These are phyloP conservation scores for Sciurus vulgaris DNA, from an alignment of 2,797 vertebrate genomes.

Conservation along the genomic window DNA sequence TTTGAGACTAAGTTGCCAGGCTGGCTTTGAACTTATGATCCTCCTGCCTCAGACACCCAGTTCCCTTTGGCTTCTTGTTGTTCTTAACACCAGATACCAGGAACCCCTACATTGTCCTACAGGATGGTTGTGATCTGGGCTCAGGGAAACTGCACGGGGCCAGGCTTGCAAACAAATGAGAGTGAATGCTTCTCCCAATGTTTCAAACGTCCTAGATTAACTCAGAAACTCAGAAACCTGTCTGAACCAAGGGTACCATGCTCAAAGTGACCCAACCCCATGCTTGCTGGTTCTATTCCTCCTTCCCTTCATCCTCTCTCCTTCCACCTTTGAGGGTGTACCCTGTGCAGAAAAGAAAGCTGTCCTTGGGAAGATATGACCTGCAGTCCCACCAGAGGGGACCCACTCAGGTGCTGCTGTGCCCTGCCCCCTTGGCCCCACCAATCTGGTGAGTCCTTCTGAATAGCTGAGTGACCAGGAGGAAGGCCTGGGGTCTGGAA, in stretches of 20 bases:
- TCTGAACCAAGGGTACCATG: neutral
- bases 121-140: neutral
- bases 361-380: neutral
- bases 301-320: no score
- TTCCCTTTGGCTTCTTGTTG: neutral
- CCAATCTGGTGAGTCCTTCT: fast-evolving
- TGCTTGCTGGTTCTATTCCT: neutral
- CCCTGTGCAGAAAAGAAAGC: neutral
- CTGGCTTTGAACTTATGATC: no score
- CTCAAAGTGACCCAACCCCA: neutral
- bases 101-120: neutral
- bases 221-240: neutral
- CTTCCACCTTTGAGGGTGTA: fast-evolving
- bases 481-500: neutral
- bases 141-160: neutral
- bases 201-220: neutral
- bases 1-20: no score
- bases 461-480: no score
- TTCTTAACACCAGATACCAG: neutral
- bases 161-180: neutral
- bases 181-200: neutral
- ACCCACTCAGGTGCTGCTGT: neutral
- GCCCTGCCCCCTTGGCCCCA: no score
- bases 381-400: neutral
- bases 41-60: no score